These are phyloP conservation scores for Trachelipus rathkii DNA, from an alignment of 1,140 invertebrate species.

Conservation along the genomic window DNA sequence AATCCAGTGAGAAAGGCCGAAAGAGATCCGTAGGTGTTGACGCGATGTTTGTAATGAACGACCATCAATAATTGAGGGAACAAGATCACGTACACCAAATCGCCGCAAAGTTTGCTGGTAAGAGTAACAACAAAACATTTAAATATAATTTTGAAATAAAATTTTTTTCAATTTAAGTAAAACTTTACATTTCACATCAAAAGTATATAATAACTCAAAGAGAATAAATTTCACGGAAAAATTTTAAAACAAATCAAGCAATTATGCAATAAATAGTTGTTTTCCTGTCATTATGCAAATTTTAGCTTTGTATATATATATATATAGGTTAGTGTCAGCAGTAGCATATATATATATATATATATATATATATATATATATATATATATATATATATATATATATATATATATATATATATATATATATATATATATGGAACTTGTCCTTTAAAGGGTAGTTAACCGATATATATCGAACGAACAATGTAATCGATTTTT, in stretches of 20 bases:
- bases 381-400: no score
- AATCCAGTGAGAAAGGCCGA: slow-evolving; percentile 84
- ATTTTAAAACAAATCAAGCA: neutral
- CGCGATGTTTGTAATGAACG: slow-evolving; percentile 86
- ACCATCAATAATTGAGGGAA: slow-evolving; percentile 98
- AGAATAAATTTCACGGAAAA: no score
- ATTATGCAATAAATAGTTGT: neutral
- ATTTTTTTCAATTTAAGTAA: neutral
- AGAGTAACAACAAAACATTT: slow-evolving; percentile 30
- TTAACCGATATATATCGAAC: no score
- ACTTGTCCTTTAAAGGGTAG: no score
- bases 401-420: no score
- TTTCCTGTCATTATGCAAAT: no score
- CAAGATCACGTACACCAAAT: slow-evolving; percentile 94
- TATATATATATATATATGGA: no score
- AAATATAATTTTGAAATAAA: neutral
- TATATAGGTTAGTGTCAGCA: no score
- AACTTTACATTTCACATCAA: neutral
- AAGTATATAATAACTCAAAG: neutral
- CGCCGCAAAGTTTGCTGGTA: slow-evolving; percentile 85
- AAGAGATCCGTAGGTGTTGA: slow-evolving; percentile 95
- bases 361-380: no score
- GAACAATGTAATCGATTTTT: no score
- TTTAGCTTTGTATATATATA: no score
- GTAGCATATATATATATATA: no score